Percentiles rank a stretch among this genome's conserved stretches.
Conservation (phyloP, 2,113 vertebrate genomes). For the Pomatostomus ruficeps region DNA sequence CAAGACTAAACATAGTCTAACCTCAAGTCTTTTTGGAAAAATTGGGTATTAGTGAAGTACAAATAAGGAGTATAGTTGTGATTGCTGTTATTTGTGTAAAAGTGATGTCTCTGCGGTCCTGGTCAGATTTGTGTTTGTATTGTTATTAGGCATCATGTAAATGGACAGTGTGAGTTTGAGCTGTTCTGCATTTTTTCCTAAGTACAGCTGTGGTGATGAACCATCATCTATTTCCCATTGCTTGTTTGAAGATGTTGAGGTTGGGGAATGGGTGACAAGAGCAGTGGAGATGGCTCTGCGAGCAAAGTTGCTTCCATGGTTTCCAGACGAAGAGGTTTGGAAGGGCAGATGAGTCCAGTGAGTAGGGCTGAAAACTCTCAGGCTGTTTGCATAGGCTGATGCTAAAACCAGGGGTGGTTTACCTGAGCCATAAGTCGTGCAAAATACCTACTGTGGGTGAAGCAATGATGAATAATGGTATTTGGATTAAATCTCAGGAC, state of each 20-base stretch:
- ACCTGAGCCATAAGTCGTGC: background rate
- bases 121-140: background rate
- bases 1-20: background rate
- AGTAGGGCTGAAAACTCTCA: background rate
- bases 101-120: background rate
- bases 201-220: background rate
- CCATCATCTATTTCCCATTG: background rate
- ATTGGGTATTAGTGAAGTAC: background rate
- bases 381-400: background rate
- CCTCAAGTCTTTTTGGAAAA: background rate
- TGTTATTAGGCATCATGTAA: background rate
- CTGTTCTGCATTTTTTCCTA: fast-evolving
- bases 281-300: background rate
- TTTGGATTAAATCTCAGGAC: background rate
- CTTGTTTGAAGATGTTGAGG: background rate
- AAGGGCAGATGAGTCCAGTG: background rate
- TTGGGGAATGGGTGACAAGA: background rate
- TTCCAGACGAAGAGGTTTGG: background rate
- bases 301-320: background rate
- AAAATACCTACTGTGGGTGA: background rate
- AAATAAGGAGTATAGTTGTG: background rate
- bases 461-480: background rate
- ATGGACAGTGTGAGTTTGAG: background rate
- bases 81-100: background rate
- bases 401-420: background rate